A percentile compares a stretch with the other conserved stretches of the same genome.
Conservation (phyloP, 2,113 vertebrate species). For the Scolopax mira region DNA sequence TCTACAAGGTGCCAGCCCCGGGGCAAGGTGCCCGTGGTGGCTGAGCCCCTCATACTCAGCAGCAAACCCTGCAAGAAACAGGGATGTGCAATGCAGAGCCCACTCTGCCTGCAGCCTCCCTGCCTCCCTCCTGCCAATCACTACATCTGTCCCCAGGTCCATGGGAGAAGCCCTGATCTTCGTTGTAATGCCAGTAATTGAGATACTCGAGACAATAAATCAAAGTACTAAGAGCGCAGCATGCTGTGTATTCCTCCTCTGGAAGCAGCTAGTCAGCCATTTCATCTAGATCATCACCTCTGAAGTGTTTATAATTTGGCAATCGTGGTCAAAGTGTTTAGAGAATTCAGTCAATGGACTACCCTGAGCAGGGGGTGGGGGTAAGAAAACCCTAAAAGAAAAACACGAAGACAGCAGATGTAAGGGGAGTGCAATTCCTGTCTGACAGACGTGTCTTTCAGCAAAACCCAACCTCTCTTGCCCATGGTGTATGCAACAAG, state of each 20-base stretch:
- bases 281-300: not conserved
- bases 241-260: not conserved
- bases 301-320: constrained; percentile 25
- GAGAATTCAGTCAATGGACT: constrained; percentile 25
- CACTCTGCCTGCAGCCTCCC: not conserved
- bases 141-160: not conserved
- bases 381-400: not conserved
- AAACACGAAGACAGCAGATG: not conserved
- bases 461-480: not conserved
- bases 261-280: not conserved
- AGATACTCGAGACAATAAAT: not conserved
- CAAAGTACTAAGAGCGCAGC: accelerated
- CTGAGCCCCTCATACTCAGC: not conserved
- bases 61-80: not conserved
- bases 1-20: not conserved
- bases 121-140: not conserved
- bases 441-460: not conserved
- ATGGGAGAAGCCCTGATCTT: not conserved
- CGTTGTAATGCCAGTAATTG: not conserved
- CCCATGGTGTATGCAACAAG: not conserved
- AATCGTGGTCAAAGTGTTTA: not conserved
- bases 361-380: not conserved
- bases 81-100: accelerated
- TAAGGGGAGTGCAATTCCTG: not conserved
- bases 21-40: accelerated